Conservation (phyloP, 37 sponge, comb jelly and placozoan genomes). For the Beroe ovata region DNA sequence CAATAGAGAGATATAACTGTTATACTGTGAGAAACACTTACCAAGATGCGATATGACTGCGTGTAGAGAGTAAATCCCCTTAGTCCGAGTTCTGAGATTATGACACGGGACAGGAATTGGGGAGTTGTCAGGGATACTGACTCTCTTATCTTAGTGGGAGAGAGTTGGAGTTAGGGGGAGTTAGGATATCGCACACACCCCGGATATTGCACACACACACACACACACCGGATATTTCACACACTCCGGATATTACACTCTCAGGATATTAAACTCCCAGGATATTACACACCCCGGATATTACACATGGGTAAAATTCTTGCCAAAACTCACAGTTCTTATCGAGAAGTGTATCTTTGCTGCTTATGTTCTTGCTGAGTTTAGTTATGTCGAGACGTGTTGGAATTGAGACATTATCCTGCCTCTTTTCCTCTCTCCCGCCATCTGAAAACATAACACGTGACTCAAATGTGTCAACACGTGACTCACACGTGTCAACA, state of each 20-base stretch:
- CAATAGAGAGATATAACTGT: too few relatives aligned
- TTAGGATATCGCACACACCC: too few relatives aligned
- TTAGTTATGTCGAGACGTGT: conserved; percentile 51
- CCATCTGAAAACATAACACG: too few relatives aligned
- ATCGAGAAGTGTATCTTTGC: not conserved
- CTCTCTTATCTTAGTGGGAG: conserved; percentile 1
- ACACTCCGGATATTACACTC: too few relatives aligned
- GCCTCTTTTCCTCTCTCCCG: conserved; percentile 11
- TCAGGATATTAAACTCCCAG: too few relatives aligned
- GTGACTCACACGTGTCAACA: too few relatives aligned
- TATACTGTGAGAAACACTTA: too few relatives aligned
- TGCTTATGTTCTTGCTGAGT: conserved; percentile 2
- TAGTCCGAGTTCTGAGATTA: conserved; percentile 18
- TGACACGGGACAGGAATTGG: conserved; percentile 17
- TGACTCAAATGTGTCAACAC: too few relatives aligned
- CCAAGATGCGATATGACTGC: conserved; percentile 62
- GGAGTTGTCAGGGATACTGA: conserved; percentile 10
- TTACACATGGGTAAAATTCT: not conserved
- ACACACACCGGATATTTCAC: too few relatives aligned
- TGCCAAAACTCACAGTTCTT: not conserved
- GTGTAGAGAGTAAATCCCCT: conserved; percentile 48
- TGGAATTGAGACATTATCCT: conserved; percentile 7
- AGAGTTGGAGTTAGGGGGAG: too few relatives aligned
- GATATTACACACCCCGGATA: too few relatives aligned
- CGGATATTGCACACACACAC: too few relatives aligned